phyloP scores from a whole-genome alignment of 2,113 vertebrate species.

The Periophthalmodon schlosseri region DNA sequence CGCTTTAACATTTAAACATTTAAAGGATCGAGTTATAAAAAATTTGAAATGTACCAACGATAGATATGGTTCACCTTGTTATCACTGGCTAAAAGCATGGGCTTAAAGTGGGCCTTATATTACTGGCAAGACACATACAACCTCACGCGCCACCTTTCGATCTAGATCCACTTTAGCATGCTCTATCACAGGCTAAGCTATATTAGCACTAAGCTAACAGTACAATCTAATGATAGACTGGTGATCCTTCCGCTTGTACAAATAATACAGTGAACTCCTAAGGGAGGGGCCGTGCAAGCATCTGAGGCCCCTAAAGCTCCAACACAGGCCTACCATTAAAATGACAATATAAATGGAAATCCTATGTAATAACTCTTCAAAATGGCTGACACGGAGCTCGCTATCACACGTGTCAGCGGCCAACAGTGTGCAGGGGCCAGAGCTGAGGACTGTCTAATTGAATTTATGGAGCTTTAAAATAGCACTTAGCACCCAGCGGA shows the following conservation, averaged over 20 bases:
- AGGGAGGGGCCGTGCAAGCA: conserved; percentile 78
- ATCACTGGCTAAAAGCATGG: too few species aligned
- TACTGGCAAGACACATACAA: too few species aligned
- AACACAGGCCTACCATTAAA: conserved; percentile 79
- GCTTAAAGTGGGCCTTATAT: too few species aligned
- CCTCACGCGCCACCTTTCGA: too few species aligned
- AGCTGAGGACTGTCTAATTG: conserved; percentile 80
- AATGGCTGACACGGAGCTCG: conserved; percentile 60
- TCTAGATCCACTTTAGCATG: too few species aligned
- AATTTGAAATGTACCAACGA: too few species aligned
- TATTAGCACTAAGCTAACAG: conserved; percentile 81
- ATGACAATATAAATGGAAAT: conserved; percentile 87
- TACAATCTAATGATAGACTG: conserved; percentile 71
- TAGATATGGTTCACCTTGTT: too few species aligned
- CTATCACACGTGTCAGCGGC: conserved; percentile 58
- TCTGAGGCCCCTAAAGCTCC: conserved; percentile 80
- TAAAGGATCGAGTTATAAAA: too few species aligned
- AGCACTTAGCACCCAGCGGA: conserved; percentile 75
- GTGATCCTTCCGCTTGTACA: conserved; percentile 69
- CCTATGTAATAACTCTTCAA: conserved; percentile 82
- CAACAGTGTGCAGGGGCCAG: conserved; percentile 56
- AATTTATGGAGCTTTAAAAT: conserved; percentile 82
- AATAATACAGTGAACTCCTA: conserved; percentile 76
- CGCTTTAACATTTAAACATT: too few species aligned
- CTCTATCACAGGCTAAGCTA: conserved; percentile 54